Evolutionary conservation across 2,888 invertebrate genomes (phyloP).

Genomic region (Schizaphis graminum): DNA sequence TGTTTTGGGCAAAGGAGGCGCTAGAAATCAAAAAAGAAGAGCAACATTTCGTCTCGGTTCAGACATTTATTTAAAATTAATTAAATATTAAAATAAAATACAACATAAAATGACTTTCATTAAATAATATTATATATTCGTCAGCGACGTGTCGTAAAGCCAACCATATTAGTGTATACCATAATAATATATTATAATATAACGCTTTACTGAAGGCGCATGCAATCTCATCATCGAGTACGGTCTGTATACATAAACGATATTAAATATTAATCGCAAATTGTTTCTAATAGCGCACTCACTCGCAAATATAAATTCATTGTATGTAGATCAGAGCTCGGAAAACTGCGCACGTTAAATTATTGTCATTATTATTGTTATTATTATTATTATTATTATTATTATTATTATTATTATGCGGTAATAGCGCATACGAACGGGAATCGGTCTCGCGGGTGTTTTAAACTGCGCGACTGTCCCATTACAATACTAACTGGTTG

Average conservation of each 20-base stretch:
- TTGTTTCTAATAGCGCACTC: not conserved
- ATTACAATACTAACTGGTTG: not conserved
- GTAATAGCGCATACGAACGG: not conserved
- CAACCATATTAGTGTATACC: not conserved
- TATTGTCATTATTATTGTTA: not conserved
- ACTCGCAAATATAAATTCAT: not conserved
- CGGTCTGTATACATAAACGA: not conserved
- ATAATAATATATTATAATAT: not conserved
- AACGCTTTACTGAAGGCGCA: not conserved
- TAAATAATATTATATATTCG: not conserved
- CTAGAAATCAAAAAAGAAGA: too few relatives aligned
- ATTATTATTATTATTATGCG: not conserved
- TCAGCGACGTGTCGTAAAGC: not conserved
- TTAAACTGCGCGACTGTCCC: not conserved
- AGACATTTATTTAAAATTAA: too few relatives aligned
- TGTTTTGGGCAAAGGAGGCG: too few relatives aligned
- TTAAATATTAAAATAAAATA: too few relatives aligned
- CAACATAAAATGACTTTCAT: too few relatives aligned
- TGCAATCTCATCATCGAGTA: not conserved
- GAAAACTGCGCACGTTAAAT: not conserved
- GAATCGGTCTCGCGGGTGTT: constrained; percentile 44
- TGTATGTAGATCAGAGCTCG: not conserved
- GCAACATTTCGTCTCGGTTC: too few relatives aligned
- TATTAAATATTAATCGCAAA: not conserved
- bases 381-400: not conserved